Evolutionary conservation across 2,113 vertebrate genomes (phyloP).

Genomic region (Apaloderma vittatum): DNA sequence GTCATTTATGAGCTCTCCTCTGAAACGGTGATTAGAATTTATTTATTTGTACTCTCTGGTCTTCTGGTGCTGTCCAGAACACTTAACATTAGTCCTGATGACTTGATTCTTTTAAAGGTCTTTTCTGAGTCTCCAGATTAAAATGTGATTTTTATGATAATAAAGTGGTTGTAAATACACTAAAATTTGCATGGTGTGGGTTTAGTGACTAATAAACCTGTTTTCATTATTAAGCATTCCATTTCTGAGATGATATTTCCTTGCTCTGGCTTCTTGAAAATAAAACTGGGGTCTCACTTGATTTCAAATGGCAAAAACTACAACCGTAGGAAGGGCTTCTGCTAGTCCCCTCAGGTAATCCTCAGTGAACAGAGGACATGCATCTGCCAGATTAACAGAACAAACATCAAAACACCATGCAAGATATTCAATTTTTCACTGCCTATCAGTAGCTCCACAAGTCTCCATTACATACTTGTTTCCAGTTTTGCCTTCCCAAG

Average conservation of each 20-base stretch:
- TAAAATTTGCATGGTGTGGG: not conserved
- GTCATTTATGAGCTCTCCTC: not conserved
- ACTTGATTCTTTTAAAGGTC: not conserved
- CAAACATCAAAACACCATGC: not conserved
- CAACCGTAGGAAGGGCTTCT: not conserved
- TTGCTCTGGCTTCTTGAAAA: not conserved
- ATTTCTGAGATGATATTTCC: not conserved
- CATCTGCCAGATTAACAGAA: not conserved
- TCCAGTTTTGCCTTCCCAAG: not conserved
- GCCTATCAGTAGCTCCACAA: not conserved
- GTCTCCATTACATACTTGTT: not conserved
- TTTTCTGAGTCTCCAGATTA: not conserved
- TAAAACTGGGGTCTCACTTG: not conserved
- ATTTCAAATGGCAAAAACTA: not conserved
- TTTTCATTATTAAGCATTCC: not conserved
- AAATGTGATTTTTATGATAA: not conserved
- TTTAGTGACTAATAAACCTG: not conserved
- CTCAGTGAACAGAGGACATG: not conserved
- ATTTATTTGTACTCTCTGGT: not conserved
- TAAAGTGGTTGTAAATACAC: not conserved
- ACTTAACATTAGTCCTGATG: not conserved
- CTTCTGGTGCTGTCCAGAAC: not conserved
- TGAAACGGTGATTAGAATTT: not conserved
- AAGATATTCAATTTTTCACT: not conserved
- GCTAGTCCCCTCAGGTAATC: not conserved